Evolutionary conservation across 1,140 invertebrate genomes (phyloP), one percentile per base, ranked within the genome.

Genomic region (Neodiprion pinetum): DNA sequence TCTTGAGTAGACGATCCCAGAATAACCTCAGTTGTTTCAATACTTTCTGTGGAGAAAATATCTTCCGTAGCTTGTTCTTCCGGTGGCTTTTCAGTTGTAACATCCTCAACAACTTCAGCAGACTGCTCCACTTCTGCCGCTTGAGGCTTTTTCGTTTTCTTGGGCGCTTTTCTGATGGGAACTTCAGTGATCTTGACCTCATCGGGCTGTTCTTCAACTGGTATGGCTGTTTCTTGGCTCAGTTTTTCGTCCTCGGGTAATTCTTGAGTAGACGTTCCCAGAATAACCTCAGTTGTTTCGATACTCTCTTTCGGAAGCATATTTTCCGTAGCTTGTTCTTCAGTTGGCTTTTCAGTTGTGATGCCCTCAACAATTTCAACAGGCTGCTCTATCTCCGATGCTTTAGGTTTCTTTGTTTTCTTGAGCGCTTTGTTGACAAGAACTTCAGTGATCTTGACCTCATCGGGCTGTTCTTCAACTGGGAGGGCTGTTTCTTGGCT

Each of bases 231-330:
- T 17, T 77, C 68, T 12, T 50, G 0, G 70, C 72, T 67, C 65
- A 71, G 48, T 68, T 73, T 76, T 23, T 75, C 68, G 21, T 75
- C 61, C 1, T 40, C 49, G 48, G 70, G 48, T 69, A 40, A 49
- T 47, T 84, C 80, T 75, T 84, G 84, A 9, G 84, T 77, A 67
- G 73, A 73, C 23, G 77, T 76, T 74, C 79, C 74, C 61, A 74
- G 66, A 17, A 76, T 73, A 10, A 78, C 80, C 72, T 84, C 78
- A 4, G 69, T 68, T 10, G 74, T 71, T 69, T 70, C 67, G 14
- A 71, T 79, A 65, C 21, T 72, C 69, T 75, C 67, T 47, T 69
- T 69, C 4, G 67, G 67, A 10, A 69, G 8, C 7, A 69, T 47
- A 14, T 21, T 4, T 21, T 70, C 65, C 28, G 67, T 67, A 72